phyloP scores from a whole-genome alignment of 2,888 invertebrate species.

The Chorisops tibialis region DNA sequence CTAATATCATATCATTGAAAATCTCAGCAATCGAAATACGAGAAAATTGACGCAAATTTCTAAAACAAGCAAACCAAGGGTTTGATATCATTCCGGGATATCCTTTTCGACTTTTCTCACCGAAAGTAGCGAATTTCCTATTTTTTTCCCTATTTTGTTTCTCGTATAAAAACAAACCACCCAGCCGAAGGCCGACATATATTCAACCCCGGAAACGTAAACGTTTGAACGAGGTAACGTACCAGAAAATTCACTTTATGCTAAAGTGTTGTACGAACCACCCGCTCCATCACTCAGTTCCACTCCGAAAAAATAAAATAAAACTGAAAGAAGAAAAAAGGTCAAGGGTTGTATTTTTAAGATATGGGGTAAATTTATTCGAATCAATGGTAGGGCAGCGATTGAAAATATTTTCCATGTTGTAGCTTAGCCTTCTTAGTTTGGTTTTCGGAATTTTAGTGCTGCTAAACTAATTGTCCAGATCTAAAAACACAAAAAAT shows the following conservation, averaged over 20 bases:
- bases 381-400: no score
- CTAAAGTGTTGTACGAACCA: constrained; percentile 1
- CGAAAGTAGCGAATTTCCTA: not conserved
- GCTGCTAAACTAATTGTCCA: no score
- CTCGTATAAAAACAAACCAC: constrained; percentile 2
- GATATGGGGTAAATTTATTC: no score
- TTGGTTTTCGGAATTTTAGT: no score
- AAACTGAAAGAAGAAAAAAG: no score
- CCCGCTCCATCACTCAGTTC: no score
- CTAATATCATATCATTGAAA: not conserved
- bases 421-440: no score
- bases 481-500: no score
- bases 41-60: constrained; percentile 6
- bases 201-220: constrained; percentile 9
- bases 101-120: constrained; percentile 7
- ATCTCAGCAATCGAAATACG: not conserved
- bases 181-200: constrained; percentile 8
- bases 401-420: no score
- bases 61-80: constrained; percentile 10
- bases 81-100: constrained; percentile 3
- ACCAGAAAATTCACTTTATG: constrained; percentile 23
- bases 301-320: no score
- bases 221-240: constrained; percentile 19
- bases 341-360: no score
- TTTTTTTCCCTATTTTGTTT: constrained; percentile 8